Base-by-base conservation (phyloP, 2,113 vertebrate species). In the Brienomyrus longianalis region DNA sequence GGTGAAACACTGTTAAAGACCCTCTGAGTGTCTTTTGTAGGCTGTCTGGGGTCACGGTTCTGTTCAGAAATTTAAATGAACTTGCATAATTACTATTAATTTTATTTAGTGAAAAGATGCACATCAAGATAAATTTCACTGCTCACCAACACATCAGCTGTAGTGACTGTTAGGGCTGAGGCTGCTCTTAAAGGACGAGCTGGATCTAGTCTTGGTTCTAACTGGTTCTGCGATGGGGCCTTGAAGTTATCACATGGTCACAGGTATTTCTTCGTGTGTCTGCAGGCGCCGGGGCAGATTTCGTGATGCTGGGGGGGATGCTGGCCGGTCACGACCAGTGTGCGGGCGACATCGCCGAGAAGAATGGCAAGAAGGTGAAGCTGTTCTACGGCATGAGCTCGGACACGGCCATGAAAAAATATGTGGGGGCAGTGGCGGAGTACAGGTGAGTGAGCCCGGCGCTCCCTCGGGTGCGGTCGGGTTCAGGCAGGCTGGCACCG, bases 351-450 rank as follows among this genome's bases (percentile, higher is more conserved):
- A 88, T 98, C 91, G 97, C 98, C 0, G 98, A 99, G 92, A 98
- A 96, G 93, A 96, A 99, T 0, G 98, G 98, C 70, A 98, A 97
- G 94, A 99, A 98, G 90, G 95, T 97, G 92, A 99, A 98, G 92
- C 95, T 99, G 0, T 99, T 99, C 95, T 99, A 99, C 0, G 98
- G 98, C 74, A 99, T 99, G 98, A 99, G 98, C 94, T 99, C 98
- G 0, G 98, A 99, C 89, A 99, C 97, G 0, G 98, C 98, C 90
- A 99, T 99, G 98, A 98, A 98, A 96, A 99, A 99, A 77, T 98
- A 99, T 0, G 95, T 97, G 0, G 98, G 98, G 15, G 97, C 97
- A 0, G 97, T 99, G 5, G 98, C 98, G 0, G 98, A 99, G 90
- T 99, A 99, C 94, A 98, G 98, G 98, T 99, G 93, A 90, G 91